Evolutionary conservation across 2,113 vertebrate genomes (phyloP).

Genomic region (Coturnix japonica): DNA sequence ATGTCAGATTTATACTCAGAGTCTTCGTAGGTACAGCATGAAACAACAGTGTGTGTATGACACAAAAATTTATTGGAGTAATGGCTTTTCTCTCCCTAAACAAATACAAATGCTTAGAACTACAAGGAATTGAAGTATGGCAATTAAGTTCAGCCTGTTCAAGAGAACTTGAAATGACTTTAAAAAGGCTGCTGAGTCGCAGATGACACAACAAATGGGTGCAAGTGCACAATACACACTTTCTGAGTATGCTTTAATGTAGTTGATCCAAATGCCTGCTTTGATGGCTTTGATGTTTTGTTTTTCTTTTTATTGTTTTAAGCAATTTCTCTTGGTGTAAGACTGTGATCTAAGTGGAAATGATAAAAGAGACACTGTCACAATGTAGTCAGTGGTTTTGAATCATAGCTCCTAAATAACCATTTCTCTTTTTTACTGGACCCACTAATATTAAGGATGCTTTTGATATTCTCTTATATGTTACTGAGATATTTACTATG

Average conservation of each 20-base stretch:
- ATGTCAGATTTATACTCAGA: neutral
- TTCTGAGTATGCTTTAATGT: slow-evolving; percentile 28
- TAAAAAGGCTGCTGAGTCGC: neutral
- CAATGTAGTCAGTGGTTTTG: slow-evolving; percentile 20
- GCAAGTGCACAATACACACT: neutral
- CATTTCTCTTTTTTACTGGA: slow-evolving; percentile 21
- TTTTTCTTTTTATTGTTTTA: slow-evolving; percentile 51
- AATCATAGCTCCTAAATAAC: slow-evolving; percentile 23
- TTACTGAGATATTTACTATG: neutral
- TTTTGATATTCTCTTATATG: neutral
- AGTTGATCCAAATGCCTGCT: slow-evolving; percentile 35
- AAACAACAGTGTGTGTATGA: neutral
- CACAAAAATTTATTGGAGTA: neutral
- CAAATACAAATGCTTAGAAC: neutral
- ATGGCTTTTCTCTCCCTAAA: neutral
- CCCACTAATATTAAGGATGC: neutral
- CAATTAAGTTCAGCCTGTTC: neutral
- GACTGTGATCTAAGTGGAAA: slow-evolving; percentile 14
- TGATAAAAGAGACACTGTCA: slow-evolving; percentile 62
- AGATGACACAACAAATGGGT: neutral
- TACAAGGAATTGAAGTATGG: neutral
- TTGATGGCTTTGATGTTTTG: slow-evolving; percentile 27
- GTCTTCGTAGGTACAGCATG: neutral
- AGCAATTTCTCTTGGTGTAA: slow-evolving; percentile 44
- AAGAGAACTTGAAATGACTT: slow-evolving; percentile 17